Percentiles rank a stretch among this genome's conserved stretches.
Conservation (phyloP, 2,113 vertebrate species). For the Arizona elegans region DNA sequence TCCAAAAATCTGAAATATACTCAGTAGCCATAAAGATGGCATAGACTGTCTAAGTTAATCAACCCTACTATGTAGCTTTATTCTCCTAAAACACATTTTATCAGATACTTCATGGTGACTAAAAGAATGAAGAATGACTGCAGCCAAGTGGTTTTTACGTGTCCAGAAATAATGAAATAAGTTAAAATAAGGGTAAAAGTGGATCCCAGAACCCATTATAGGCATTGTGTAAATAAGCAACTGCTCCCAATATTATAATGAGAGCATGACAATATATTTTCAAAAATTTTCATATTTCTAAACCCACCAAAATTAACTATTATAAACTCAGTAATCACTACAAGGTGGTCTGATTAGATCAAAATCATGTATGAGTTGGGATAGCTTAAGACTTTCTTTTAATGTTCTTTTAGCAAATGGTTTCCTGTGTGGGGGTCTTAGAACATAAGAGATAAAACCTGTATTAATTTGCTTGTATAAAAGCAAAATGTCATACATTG, state of each 20-base stretch:
- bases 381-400: not conserved
- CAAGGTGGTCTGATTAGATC: not conserved
- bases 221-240: not conserved
- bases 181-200: not conserved
- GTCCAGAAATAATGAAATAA: not conserved
- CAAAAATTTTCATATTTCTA: not conserved
- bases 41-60: not conserved
- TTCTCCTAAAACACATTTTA: not conserved
- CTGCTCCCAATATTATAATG: not conserved
- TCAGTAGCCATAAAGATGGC: not conserved
- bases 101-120: not conserved
- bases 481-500: not conserved
- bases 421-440: constrained; percentile 11
- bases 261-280: not conserved
- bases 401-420: constrained; percentile 27
- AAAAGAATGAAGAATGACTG: not conserved
- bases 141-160: not conserved
- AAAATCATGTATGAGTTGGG: not conserved
- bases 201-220: not conserved
- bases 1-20: not conserved
- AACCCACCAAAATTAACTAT: not conserved
- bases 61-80: not conserved
- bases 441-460: constrained; percentile 15
- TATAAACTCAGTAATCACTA: not conserved
- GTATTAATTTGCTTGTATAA: constrained; percentile 36